A percentile compares a stretch with the other conserved stretches of the same genome.
phyloP scores from a whole-genome alignment of 2,113 vertebrate species.

The Lamprologus tigripictilis region DNA sequence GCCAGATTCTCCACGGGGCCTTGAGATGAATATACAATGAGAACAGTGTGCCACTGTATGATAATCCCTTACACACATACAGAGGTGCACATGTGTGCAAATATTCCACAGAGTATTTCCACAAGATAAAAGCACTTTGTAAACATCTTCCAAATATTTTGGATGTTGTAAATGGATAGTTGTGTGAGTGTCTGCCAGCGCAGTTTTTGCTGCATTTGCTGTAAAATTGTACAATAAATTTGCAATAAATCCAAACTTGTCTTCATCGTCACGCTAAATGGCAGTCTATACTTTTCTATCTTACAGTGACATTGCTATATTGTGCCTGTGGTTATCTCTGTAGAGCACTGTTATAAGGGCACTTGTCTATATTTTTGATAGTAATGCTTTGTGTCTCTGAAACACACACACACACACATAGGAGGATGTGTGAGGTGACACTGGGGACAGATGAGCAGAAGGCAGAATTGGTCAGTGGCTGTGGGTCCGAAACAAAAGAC shows the following conservation, averaged over 20 bases:
- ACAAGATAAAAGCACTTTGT: background rate
- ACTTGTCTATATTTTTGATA: background rate
- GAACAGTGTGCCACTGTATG: background rate
- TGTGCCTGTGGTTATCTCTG: background rate
- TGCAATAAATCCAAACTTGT: background rate
- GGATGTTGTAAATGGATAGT: background rate
- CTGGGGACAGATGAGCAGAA: slow-evolving; percentile 68
- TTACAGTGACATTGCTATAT: background rate
- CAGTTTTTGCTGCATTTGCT: background rate
- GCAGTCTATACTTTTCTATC: background rate
- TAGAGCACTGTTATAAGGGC: background rate
- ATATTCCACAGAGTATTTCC: background rate
- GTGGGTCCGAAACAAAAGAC: slow-evolving; percentile 63
- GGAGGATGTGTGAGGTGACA: slow-evolving; percentile 49
- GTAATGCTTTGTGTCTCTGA: background rate
- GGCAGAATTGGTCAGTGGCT: slow-evolving; percentile 54
- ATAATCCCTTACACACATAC: background rate
- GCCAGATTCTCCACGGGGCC: slow-evolving; percentile 28
- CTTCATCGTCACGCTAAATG: background rate
- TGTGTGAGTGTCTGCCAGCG: background rate
- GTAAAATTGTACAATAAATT: background rate
- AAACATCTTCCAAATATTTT: background rate
- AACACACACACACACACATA: background rate
- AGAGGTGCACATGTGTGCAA: background rate
- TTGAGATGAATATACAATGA: slow-evolving; percentile 24